These are phyloP conservation scores for Silurus aristotelis DNA, from an alignment of 2,797 vertebrate genomes.

Conservation along the genomic window DNA sequence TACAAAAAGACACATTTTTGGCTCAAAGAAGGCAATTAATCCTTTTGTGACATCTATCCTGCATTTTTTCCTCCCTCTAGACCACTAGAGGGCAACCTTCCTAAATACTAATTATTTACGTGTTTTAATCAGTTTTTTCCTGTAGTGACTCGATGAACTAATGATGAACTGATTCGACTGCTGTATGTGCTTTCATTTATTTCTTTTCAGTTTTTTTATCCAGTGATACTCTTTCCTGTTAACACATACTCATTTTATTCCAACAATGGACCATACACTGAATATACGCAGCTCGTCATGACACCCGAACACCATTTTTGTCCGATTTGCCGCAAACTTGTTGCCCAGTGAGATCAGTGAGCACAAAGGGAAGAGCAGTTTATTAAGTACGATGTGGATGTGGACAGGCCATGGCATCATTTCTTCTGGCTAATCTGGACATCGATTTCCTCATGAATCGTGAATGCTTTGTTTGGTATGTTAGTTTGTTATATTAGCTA, in stretches of 20 bases:
- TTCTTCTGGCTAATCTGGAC: background rate
- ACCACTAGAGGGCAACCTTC: background rate
- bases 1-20: background rate
- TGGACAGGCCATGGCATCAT: background rate
- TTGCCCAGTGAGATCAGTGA: conserved; percentile 1
- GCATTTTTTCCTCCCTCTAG: background rate
- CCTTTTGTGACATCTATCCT: background rate
- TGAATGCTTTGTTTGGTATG: too few relatives aligned
- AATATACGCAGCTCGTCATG: background rate
- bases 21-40: background rate
- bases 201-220: too few relatives aligned
- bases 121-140: too few relatives aligned
- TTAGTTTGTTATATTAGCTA: too few relatives aligned
- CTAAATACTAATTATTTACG: background rate
- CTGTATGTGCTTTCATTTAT: too few relatives aligned
- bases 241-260: too few relatives aligned
- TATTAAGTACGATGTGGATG: background rate
- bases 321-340: background rate
- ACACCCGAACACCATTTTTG: background rate
- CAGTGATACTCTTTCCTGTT: too few relatives aligned
- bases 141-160: too few relatives aligned
- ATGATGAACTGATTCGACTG: too few relatives aligned
- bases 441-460: too few relatives aligned
- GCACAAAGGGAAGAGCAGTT: background rate
- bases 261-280: too few relatives aligned